Conservation (phyloP, 2,888 invertebrate species). For the Lumbricus terrestris region DNA sequence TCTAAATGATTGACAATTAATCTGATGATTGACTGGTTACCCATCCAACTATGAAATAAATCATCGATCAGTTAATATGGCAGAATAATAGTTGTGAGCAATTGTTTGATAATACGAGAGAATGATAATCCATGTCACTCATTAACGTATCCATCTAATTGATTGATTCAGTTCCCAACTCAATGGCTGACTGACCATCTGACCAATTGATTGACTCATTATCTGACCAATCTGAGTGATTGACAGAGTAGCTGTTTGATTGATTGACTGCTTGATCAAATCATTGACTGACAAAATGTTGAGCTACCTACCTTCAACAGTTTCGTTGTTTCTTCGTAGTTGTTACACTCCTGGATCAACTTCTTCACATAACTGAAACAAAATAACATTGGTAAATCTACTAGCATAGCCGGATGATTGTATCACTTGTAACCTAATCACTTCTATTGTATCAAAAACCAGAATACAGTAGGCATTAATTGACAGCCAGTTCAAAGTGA, state of each 20-base stretch:
- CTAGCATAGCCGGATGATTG: neutral
- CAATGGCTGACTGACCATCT: too few species aligned
- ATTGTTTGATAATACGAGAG: neutral
- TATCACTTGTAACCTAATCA: neutral
- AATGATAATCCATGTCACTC: too few species aligned
- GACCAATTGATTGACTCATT: too few species aligned
- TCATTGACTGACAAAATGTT: neutral
- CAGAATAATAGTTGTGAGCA: neutral
- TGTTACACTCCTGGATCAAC: constrained; percentile 88
- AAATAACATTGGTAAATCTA: constrained; percentile 32
- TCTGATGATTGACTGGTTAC: neutral
- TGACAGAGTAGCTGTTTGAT: neutral
- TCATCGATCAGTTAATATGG: neutral
- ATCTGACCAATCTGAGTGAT: too few species aligned
- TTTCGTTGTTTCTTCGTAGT: constrained; percentile 85
- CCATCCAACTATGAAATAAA: neutral
- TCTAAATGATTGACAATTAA: neutral
- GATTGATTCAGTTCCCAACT: too few species aligned
- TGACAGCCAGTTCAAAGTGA: neutral
- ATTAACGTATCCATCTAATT: too few species aligned
- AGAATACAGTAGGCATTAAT: neutral
- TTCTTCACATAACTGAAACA: constrained; percentile 76
- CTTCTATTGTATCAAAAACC: neutral
- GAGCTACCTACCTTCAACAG: constrained; percentile 64
- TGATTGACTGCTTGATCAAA: neutral